Base-by-base conservation (phyloP, 1,140 invertebrate species). In the Apocrypta bakeri region DNA sequence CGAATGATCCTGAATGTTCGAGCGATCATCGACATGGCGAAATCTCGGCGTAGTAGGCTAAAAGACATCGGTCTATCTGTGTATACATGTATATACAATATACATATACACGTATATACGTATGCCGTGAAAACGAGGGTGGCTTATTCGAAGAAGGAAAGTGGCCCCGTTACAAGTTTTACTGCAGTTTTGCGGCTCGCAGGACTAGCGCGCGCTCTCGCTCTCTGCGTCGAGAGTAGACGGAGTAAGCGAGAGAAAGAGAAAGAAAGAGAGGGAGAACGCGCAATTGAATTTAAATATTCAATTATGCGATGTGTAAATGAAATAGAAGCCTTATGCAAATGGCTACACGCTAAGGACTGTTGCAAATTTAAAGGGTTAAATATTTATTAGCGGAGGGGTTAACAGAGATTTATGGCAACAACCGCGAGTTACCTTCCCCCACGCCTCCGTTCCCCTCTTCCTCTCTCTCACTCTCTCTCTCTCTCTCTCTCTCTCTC, bases 251-350 rank as follows among this genome's bases (percentile, higher is more conserved):
- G 25, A 56, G 42, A 33, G 66, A 21, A 21, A 17, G 37, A n/a
- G n/a, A 56, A 88, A 90, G 88, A 90, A 89, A 88, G 91, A 91
- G 90, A 89, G 90, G 89, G 89, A 88, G 88, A 88, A 85, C 83
- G 86, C 84, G 90, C 92, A 92, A 92, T 93, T 93, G 92, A 93
- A 92, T 93, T 93, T 92, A 93, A 93, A 92, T 92, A 91, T 92
- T 92, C 91, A 92, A 93, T 93, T 93, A 93, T 93, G 92, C 92
- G 91, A 92, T 93, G 92, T 93, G 92, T 93, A 93, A 93, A 93
- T 93, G 93, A 93, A 93, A 93, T 93, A 93, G 92, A 93, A 93
- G 92, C 92, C 92, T 92, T 92, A 93, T 93, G 93, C 92, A 93
- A 93, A 93, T 93, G 88, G 89, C 83, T 90, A 92, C 91, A 91